Conservation (phyloP, 2,797 vertebrate genomes). For the Diglossa cyanea region DNA sequence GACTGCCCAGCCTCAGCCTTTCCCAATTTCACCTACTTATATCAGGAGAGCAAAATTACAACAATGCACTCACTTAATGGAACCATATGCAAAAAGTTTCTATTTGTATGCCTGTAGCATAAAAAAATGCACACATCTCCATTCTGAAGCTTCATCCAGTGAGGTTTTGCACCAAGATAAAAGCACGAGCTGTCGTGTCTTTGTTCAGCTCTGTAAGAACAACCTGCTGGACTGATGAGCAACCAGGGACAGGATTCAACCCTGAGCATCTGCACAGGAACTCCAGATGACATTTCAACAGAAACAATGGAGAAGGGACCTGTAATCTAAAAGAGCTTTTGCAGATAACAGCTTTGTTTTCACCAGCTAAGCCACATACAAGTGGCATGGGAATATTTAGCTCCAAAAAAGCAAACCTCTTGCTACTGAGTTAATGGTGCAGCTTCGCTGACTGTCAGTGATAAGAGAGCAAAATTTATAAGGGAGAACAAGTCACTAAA, state of each 20-base stretch:
- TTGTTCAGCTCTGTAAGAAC: not conserved
- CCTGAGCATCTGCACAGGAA: not conserved
- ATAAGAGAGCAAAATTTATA: slow-evolving; percentile 26
- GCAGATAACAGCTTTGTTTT: slow-evolving; percentile 41
- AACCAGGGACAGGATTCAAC: not conserved
- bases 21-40: not conserved
- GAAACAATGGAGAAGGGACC: not conserved
- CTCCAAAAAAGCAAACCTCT: slow-evolving; percentile 12
- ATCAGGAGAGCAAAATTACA: not conserved
- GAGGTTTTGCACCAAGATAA: not conserved
- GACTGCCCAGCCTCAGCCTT: not conserved
- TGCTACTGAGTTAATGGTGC: not conserved
- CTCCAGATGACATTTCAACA: slow-evolving; percentile 5
- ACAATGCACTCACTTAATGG: rapidly evolving
- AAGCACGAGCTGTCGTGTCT: rapidly evolving
- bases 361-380: slow-evolving; percentile 14
- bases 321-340: not conserved
- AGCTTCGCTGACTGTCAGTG: slow-evolving; percentile 26
- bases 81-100: not conserved
- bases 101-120: not conserved
- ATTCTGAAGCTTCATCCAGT: not conserved
- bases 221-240: not conserved
- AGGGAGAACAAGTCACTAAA: not conserved
- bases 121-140: not conserved
- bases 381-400: not conserved